Base-by-base conservation (phyloP, 2,113 vertebrate genomes). In the Struthidea cinerea region DNA sequence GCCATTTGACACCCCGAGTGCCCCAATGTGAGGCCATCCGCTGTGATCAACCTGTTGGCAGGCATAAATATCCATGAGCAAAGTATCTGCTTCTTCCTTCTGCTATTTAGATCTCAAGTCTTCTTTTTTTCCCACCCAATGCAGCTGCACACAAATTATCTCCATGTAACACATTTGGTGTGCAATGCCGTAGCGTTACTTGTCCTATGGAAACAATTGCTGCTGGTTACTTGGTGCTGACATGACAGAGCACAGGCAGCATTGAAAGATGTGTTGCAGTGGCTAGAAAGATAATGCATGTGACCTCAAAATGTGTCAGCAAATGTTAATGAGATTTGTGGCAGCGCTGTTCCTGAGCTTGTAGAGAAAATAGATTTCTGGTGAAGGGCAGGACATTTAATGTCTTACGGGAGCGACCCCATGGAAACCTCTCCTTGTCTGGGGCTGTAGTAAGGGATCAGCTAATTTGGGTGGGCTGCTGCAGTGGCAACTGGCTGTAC, bases 211-310 rank as follows among this genome's bases (percentile, higher is more conserved):
- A 95, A 97, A 91, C 68, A 83, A 77, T 87, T 96, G 64, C 71
- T 78, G 84, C 83, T 90, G 82, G 68, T 84, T 92, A 68, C 64
- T 84, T 10, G 60, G 91, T 90, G 90, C 78, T 95, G 94, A 96
- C 96, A 81, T 89, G 91, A 94, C 78, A 71, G 95, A 93, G 78
- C 71, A 73, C 52, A 26, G 57, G 3, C 73, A 85, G 67, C 61
- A 47, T 1, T 68, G 69, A 84, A 79, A 84, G 77, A 84, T 87
- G 56, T 81, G 78, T 59, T 87, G 64, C 65, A 91, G 73, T 56
- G 77, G 63, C 67, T 78, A 27, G 69, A 69, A 90, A 77, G 89
- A 94, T 92, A 80, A 60, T 78, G 70, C 39, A 7, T 52, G n/a
- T 90, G 93, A 87, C 85, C 65, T 86, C 77, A 77, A 37, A 59